Base-by-base conservation (phyloP, 2,797 vertebrate genomes). In the Acanthiza pusilla region DNA sequence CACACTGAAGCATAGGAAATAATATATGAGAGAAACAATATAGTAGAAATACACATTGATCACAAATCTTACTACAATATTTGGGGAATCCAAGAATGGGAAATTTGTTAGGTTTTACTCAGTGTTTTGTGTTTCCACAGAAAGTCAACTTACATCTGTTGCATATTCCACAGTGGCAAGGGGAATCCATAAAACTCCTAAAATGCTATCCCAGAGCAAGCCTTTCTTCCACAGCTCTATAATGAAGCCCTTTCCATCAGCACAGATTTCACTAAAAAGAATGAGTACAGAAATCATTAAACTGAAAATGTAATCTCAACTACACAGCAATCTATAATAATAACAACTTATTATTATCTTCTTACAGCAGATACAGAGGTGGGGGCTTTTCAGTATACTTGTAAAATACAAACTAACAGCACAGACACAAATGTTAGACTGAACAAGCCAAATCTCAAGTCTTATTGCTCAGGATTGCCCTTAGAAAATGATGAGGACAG, bases 211-310 rank as follows among this genome's bases (percentile, higher is more conserved):
- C 95, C 97, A 97, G 63, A 97, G 71, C 74, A 96, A 97, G 11
- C 97, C 95, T 91, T 96, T 97, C 78, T 97, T 97, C 97, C 97
- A 97, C n/a, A 98, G 89, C 74, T 98, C 97, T 78, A 97, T 54
- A 74, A 96, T 50, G 58, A 98, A 92, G 54, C 97, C 96, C n/a
- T 88, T 96, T 67, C 85, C 93, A 71, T 90, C 85, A 91, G 94
- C 94, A 82, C 22, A 65, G 43, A 97, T 95, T 94, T 98, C 97
- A 95, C 97, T 97, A 43, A n/a, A 86, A 95, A 45, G 53, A 91
- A 77, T 16, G 10, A 90, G 91, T n/a, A 76, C 2, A 85, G 16
- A 87, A 88, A 57, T 25, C 29, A 78, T 85, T 65, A 65, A 76
- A 75, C 12, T 67, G 48, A 67, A 93, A 87, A 89, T 8, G 1